These are phyloP conservation scores for Seriola quinqueradiata DNA, from an alignment of 2,113 vertebrate species.

Conservation along the genomic window DNA sequence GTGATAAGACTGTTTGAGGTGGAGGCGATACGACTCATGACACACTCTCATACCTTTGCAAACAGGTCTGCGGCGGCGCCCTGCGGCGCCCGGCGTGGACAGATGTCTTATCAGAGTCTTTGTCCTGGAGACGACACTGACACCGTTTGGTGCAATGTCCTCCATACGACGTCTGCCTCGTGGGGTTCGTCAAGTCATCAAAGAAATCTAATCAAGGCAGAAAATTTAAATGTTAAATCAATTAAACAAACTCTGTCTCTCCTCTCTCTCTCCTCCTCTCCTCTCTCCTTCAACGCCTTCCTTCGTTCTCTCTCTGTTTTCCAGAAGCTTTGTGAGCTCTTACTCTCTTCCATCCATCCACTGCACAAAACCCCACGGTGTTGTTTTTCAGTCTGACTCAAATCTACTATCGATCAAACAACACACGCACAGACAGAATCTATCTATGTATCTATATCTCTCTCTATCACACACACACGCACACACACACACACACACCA, in stretches of 20 bases:
- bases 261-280: not conserved
- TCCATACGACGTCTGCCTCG: slow-evolving; percentile 14
- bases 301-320: slow-evolving; percentile 8
- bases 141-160: slow-evolving; percentile 37
- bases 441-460: not conserved
- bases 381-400: slow-evolving; percentile 39
- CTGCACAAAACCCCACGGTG: not conserved
- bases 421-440: slow-evolving; percentile 12
- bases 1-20: slow-evolving; percentile 65
- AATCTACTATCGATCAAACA: slow-evolving; percentile 53
- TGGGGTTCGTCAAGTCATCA: slow-evolving; percentile 46
- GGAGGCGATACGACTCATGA: slow-evolving; percentile 53
- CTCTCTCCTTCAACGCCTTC: not conserved
- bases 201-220: slow-evolving; percentile 58
- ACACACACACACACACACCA: too few relatives aligned
- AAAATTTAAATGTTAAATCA: slow-evolving; percentile 51
- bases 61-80: slow-evolving; percentile 19
- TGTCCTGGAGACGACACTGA: slow-evolving; percentile 18
- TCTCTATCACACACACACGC: too few relatives aligned
- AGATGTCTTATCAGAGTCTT: slow-evolving; percentile 43
- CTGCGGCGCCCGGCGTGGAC: slow-evolving; percentile 24
- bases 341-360: not conserved
- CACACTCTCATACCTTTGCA: slow-evolving; percentile 39
- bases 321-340: slow-evolving; percentile 3
- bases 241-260: slow-evolving; percentile 37